Percentiles rank a stretch among this genome's conserved stretches.
Evolutionary conservation across 2,113 vertebrate species (phyloP).

Genomic region (Hyla sarda): DNA sequence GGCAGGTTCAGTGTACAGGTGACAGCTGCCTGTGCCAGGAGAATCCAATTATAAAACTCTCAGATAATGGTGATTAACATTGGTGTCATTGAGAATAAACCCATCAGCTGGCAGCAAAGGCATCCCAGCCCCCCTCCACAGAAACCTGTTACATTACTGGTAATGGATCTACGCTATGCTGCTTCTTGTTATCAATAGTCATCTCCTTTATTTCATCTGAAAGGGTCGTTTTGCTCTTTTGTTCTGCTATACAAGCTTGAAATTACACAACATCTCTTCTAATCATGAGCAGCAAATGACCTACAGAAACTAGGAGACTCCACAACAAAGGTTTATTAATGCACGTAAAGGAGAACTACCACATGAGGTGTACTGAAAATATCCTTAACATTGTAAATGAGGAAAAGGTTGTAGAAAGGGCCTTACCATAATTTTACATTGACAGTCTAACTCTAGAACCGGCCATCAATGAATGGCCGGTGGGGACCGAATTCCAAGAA

Average conservation of each 20-base stretch:
- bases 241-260: slow-evolving; percentile 14
- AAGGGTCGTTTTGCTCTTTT: slow-evolving; percentile 29
- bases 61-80: slow-evolving; percentile 53
- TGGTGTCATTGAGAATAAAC: slow-evolving; percentile 52
- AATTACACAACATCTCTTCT: slow-evolving; percentile 46
- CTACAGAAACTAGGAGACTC: not conserved
- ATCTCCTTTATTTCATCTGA: slow-evolving; percentile 36
- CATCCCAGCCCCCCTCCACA: slow-evolving; percentile 26
- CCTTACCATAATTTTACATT: no score
- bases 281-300: slow-evolving; percentile 23
- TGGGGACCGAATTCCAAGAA: no score
- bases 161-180: slow-evolving; percentile 31
- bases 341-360: not conserved
- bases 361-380: not conserved
- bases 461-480: no score
- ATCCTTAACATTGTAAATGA: not conserved
- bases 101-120: slow-evolving; percentile 39
- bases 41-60: slow-evolving; percentile 57
- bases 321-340: not conserved
- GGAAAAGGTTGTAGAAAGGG: no score
- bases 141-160: slow-evolving; percentile 51
- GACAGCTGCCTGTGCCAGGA: slow-evolving; percentile 55
- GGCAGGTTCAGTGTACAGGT: slow-evolving; percentile 40
- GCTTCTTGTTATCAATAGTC: slow-evolving; percentile 27
- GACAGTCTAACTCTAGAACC: no score